Evolutionary conservation across 2,888 invertebrate species (phyloP).

Genomic region (Zhuqinia jingwanae): DNA sequence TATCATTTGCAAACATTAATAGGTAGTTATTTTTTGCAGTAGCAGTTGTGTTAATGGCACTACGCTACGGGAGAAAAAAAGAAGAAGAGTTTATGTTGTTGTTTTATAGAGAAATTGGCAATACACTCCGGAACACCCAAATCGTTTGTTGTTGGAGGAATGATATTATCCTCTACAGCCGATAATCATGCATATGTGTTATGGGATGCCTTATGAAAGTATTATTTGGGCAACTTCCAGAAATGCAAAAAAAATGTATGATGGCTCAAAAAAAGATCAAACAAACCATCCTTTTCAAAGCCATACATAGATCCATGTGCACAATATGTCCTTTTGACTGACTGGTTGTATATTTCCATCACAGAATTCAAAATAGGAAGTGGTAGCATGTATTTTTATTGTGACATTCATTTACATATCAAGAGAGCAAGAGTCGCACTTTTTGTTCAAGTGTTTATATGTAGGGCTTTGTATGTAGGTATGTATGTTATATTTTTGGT

Average conservation of each 20-base stretch:
- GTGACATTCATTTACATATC: conserved; percentile 34
- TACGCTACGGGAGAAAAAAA: neutral
- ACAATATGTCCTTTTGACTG: too few species aligned
- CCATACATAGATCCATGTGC: too few species aligned
- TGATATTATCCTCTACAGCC: neutral
- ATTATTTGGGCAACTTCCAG: conserved; percentile 65
- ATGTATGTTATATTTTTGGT: too few species aligned
- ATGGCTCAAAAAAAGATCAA: neutral
- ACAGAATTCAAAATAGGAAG: conserved; percentile 39
- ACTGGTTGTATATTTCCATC: neutral
- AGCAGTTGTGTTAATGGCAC: neutral
- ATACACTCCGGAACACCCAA: conserved; percentile 64
- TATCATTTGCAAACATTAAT: conserved; percentile 25
- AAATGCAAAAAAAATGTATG: neutral
- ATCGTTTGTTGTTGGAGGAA: conserved; percentile 18
- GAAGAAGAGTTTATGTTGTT: neutral
- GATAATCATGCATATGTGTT: neutral
- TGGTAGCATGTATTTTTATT: conserved; percentile 19
- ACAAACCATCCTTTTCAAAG: too few species aligned
- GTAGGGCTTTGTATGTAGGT: neutral
- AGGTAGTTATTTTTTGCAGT: conserved; percentile 17
- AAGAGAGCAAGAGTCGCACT: neutral
- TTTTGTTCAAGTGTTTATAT: neutral
- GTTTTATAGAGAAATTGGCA: conserved; percentile 59
- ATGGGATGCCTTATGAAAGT: neutral